phyloP scores from a whole-genome alignment of 2,888 invertebrate genomes.

The Nephrotoma flavescens region DNA sequence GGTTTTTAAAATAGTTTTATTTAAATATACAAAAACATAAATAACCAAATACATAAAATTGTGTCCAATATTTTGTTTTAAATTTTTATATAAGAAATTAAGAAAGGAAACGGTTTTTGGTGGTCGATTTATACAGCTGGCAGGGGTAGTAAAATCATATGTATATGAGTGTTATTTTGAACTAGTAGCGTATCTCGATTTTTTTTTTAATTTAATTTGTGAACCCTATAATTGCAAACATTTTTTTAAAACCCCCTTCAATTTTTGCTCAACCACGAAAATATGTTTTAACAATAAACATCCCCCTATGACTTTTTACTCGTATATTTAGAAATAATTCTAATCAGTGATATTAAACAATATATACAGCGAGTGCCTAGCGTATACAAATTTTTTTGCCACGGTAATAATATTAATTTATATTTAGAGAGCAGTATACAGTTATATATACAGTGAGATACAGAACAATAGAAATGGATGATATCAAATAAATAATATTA shows the following conservation, averaged over 20 bases:
- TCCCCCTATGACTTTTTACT: neutral
- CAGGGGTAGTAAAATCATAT: neutral
- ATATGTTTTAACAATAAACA: slow-evolving; percentile 2
- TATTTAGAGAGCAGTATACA: neutral
- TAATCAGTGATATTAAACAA: neutral
- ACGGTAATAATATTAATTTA: neutral
- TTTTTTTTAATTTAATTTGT: neutral
- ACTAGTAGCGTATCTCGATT: neutral
- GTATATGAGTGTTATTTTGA: neutral
- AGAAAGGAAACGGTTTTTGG: neutral
- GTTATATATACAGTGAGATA: neutral
- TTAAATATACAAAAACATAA: neutral
- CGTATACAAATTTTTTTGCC: neutral
- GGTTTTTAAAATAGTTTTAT: neutral
- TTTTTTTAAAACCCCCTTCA: neutral
- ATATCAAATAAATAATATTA: neutral
- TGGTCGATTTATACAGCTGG: neutral
- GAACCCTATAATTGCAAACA: neutral
- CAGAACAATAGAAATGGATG: neutral
- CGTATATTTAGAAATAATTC: neutral
- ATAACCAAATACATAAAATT: neutral
- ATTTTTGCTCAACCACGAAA: neutral
- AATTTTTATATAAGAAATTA: neutral
- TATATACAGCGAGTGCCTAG: neutral
- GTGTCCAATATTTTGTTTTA: neutral